Base-by-base conservation (phyloP, 1,140 invertebrate species). In the Forficula auricularia region DNA sequence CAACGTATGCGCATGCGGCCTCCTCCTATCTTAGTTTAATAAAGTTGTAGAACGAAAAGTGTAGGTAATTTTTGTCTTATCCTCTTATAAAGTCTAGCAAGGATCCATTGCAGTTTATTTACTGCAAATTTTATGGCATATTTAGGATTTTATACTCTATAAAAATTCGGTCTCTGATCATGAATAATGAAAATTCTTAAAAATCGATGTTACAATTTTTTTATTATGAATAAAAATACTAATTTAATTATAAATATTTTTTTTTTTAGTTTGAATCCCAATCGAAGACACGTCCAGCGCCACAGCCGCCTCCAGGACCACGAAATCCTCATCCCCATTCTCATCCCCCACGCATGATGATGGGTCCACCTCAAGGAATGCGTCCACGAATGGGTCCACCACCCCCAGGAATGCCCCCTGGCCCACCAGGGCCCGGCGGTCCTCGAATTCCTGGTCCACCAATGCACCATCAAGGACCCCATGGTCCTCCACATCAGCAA, bases 201-300 rank as follows among this genome's bases (percentile, higher is more conserved):
- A n/a, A n/a, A n/a, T n/a, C n/a, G n/a, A n/a, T n/a, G n/a, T n/a
- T n/a, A n/a, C n/a, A n/a, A n/a, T n/a, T n/a, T n/a, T n/a, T n/a
- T n/a, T n/a, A n/a, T n/a, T n/a, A n/a, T n/a, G n/a, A n/a, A n/a
- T n/a, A n/a, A n/a, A n/a, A n/a, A n/a, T n/a, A n/a, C n/a, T n/a
- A n/a, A 14, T 42, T 16, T 2, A 16, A 37, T 14, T 44, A 19
- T 39, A 3, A 0, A 18, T 1, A 22, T 1, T 38, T 38, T 47
- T 18, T 18, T 31, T 20, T 52, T 50, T 68, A 85, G 67, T 87
- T 90, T 69, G 86, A 90, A 59, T 82, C 85, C 56, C 82, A 89
- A 62, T 86, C 83, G 41, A 89, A 90, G 64, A 88, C 83, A 13
- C 69, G 85, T 44, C 81, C 83, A 20, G 71, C 75, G 22, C 78